Percentiles rank a stretch among this genome's conserved stretches.
phyloP scores from a whole-genome alignment of 2,797 vertebrate species.

The Chloroceryle inda region DNA sequence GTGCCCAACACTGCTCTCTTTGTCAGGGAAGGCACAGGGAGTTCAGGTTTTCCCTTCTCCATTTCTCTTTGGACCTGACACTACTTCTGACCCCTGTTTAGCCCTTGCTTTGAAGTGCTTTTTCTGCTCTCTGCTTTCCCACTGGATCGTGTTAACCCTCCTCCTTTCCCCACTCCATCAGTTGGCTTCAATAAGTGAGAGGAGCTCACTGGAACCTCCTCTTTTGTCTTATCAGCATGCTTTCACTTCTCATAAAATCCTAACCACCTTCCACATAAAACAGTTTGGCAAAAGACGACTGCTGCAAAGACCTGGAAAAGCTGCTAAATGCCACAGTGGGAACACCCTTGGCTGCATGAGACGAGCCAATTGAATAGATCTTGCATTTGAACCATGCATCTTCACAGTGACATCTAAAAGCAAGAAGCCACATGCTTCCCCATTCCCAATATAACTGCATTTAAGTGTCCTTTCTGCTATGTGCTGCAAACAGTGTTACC shows the following conservation, averaged over 20 bases:
- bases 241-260: constrained; percentile 49
- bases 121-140: constrained; percentile 45
- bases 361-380: not conserved
- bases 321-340: not conserved
- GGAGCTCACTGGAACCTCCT: constrained; percentile 39
- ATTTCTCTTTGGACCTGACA: constrained; percentile 66
- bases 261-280: constrained; percentile 6
- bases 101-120: constrained; percentile 63
- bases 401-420: not conserved
- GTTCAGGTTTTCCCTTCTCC: constrained; percentile 48
- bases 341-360: not conserved
- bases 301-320: not conserved
- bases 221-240: constrained; percentile 12
- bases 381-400: not conserved
- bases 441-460: fast-evolving
- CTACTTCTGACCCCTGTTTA: constrained; percentile 48
- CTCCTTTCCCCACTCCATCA: constrained; percentile 57
- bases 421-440: not conserved
- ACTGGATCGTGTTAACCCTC: constrained; percentile 27
- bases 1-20: constrained; percentile 71
- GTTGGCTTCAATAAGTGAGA: constrained; percentile 34
- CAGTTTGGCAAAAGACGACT: not conserved
- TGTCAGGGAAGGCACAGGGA: constrained; percentile 70
- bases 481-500: fast-evolving
- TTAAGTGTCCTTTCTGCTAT: not conserved